Evolutionary conservation across 1,140 invertebrate species (phyloP), one percentile per base, ranked within the genome.

Genomic region (Orchesella cincta): DNA sequence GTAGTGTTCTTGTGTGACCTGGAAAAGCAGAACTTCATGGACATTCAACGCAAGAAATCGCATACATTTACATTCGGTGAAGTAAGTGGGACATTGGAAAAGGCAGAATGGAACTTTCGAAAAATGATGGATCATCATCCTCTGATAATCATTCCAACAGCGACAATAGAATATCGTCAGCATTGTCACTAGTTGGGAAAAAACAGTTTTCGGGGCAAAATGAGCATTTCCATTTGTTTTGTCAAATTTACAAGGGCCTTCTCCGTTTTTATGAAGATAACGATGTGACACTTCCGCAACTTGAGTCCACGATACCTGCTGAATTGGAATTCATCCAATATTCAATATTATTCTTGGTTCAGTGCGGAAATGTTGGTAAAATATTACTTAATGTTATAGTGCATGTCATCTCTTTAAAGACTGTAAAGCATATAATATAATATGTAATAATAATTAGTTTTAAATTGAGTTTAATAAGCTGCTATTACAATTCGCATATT

Each of bases 11-110:
- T 82, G 1, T 80, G 81, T 72, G 79, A 82, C 73, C 52, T 82
- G 46, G 81, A 82, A 33, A 79, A 79, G n/a, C 79, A 80, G 62
- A 76, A 79, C 29, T 82, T 82, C 39, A 78, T 76, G 18, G 35
- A 78, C 0, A 67, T 82, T 28, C 57, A 77, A 26, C 46, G 54
- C 23, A 52, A 67, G 28, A 46, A 52, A 46, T 28, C 28, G 18
- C 51, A 70, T 26, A 62, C 33, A 52, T 78, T 1, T 54, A n/a
- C 20, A 23, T 23, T 64, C 57, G 52, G 20, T 34, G 46, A 31
- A 71, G 35, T 52, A 29, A n/a, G n/a, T n/a, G n/a, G n/a, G n/a
- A 46, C 8, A 8, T 8, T 46, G 39, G 62, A 67, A n/a, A 29
- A 31, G n/a, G 62, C 62, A 31, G 31, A 31, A 12, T 3, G 12